Conservation (phyloP, 2,888 invertebrate species). For the Aphidoletes aphidimyza region DNA sequence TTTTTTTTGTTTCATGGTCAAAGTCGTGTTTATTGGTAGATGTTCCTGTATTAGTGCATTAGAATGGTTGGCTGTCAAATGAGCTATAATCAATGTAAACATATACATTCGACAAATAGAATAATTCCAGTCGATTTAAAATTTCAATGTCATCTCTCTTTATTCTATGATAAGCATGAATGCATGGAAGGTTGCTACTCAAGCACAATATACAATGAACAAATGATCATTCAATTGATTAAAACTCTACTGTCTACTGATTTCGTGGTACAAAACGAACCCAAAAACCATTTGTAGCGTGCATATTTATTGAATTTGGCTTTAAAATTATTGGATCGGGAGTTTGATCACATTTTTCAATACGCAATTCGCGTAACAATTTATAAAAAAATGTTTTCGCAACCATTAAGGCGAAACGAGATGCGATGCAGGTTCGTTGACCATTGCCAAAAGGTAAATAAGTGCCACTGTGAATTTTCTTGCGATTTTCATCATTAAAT, state of each 20-base stretch:
- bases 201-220: too few species aligned
- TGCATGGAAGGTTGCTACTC: too few species aligned
- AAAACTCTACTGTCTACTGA: background rate
- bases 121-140: too few species aligned
- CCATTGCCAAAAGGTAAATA: constrained; percentile 68
- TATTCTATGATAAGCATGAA: too few species aligned
- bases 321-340: background rate
- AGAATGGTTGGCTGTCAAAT: too few species aligned
- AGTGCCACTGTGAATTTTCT: constrained; percentile 62
- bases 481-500: constrained; percentile 68
- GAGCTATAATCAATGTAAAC: too few species aligned
- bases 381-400: constrained; percentile 40
- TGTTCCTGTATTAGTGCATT: too few species aligned
- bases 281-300: background rate
- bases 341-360: constrained; percentile 50
- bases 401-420: constrained; percentile 55
- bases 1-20: too few species aligned
- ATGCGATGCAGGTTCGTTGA: constrained; percentile 60
- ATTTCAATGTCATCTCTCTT: too few species aligned
- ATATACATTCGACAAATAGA: too few species aligned
- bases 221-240: too few species aligned
- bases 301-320: background rate
- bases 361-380: background rate
- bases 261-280: background rate
- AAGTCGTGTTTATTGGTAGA: too few species aligned